These are phyloP conservation scores for Bruchidius siliquastri DNA, from an alignment of 2,888 invertebrate species.

Conservation along the genomic window DNA sequence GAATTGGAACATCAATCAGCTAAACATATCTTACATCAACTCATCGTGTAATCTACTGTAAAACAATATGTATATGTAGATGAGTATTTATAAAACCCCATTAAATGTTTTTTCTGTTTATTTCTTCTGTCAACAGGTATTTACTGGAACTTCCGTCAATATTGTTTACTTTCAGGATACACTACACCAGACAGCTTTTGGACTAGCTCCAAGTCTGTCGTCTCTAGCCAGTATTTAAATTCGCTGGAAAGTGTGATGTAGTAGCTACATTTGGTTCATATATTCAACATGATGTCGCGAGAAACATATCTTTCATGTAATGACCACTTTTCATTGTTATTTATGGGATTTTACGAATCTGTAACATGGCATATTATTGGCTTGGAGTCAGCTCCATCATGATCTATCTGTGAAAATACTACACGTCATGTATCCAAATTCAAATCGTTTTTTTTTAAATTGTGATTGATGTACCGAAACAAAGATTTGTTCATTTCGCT, in stretches of 20 bases:
- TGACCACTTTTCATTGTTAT: too few species aligned
- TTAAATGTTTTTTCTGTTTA: not conserved
- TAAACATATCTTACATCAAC: not conserved
- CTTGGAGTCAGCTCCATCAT: too few species aligned
- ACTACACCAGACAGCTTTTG: not conserved
- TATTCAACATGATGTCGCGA: not conserved
- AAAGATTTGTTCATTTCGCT: too few species aligned
- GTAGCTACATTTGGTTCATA: not conserved
- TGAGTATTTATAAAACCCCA: not conserved
- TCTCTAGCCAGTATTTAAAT: not conserved
- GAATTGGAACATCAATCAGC: not conserved
- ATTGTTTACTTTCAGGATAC: not conserved
- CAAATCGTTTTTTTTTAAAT: too few species aligned
- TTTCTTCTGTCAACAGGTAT: not conserved
- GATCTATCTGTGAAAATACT: too few species aligned
- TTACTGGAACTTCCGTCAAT: not conserved
- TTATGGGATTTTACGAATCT: too few species aligned
- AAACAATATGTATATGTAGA: not conserved
- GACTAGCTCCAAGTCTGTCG: not conserved
- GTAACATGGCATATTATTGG: too few species aligned
- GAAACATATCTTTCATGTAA: not conserved
- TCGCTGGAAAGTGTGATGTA: not conserved
- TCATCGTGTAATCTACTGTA: not conserved
- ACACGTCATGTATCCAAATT: too few species aligned
- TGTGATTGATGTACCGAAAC: too few species aligned